phyloP scores from a whole-genome alignment of 2,888 invertebrate species.

The Rugalucina vietnamica region DNA sequence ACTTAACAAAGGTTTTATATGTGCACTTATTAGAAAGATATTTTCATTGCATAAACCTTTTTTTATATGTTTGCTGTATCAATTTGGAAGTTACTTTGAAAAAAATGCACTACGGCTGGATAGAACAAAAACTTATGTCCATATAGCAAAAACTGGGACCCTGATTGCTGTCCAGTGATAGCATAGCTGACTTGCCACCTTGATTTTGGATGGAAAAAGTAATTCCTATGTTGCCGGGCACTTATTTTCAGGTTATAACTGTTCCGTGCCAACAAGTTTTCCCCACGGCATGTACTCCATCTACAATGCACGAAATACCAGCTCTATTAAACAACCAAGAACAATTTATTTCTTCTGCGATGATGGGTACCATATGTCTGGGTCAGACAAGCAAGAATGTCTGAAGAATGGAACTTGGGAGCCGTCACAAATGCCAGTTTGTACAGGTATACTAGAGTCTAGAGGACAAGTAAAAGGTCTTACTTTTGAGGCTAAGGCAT shows the following conservation, averaged over 20 bases:
- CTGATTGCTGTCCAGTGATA: no score
- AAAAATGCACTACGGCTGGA: no score
- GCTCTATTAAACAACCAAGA: background rate
- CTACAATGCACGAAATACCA: background rate
- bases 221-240: background rate
- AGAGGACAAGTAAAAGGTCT: no score
- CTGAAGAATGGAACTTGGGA: background rate
- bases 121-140: no score
- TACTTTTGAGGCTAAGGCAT: no score
- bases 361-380: background rate
- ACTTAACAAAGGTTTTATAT: no score
- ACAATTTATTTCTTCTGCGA: background rate
- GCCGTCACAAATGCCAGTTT: background rate
- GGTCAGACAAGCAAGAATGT: background rate
- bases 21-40: no score
- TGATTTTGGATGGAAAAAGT: background rate
- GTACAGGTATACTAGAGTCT: background rate
- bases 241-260: background rate
- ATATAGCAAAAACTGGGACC: no score
- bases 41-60: no score
- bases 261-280: background rate
- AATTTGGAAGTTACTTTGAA: no score
- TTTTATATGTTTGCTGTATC: no score
- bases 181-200: no score
- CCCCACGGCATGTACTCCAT: background rate